Evolutionary conservation across 2,113 vertebrate genomes (phyloP), one percentile per base, ranked within the genome.

Genomic region (Aegotheles bennettii): DNA sequence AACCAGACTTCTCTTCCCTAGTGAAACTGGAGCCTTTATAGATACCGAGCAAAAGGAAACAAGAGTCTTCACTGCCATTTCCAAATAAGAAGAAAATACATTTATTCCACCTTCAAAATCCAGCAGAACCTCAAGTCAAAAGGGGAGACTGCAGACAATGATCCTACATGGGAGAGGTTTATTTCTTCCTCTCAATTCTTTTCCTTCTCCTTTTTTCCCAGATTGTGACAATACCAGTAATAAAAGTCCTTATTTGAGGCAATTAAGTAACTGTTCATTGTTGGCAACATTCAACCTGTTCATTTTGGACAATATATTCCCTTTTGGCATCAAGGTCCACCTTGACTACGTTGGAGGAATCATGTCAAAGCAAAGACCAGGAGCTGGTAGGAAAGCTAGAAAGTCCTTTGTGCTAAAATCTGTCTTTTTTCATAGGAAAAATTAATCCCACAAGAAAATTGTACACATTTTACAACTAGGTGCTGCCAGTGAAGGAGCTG

Each of bases 71-170:
- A 13, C 26, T 79, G 40, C 40, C 11, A 3, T 85, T 64, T 71
- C 48, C 78, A 65, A 83, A 80, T 7, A 65, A 35, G 36, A 76
- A 53, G 48, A 81, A 87, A 91, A 70, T 38, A 8, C 0, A 2
- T 50, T 61, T 84, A 24, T 63, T 85, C 29, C 38, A 38, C 35
- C 51, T 71, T 78, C 56, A 64, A 48, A 79, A 90, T 53, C 31
- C 53, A 53, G 29, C 0, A 0, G 73, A 71, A 45, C 21, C 40
- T 82, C 28, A 36, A 48, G 14, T 5, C 2, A 0, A 56, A 83
- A 56, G 29, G 9, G n/a, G 85, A 76, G 24, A 45, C 23, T 60
- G 15, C 15, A 73, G 36, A 59, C 36, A 53, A 18, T 17, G 54
- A 65, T 53, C 48, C 36, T 53, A 50, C 25, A 73, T 69, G 16